These are phyloP conservation scores for Calosoma granatense DNA, from an alignment of 1,140 invertebrate species.

Conservation along the genomic window DNA sequence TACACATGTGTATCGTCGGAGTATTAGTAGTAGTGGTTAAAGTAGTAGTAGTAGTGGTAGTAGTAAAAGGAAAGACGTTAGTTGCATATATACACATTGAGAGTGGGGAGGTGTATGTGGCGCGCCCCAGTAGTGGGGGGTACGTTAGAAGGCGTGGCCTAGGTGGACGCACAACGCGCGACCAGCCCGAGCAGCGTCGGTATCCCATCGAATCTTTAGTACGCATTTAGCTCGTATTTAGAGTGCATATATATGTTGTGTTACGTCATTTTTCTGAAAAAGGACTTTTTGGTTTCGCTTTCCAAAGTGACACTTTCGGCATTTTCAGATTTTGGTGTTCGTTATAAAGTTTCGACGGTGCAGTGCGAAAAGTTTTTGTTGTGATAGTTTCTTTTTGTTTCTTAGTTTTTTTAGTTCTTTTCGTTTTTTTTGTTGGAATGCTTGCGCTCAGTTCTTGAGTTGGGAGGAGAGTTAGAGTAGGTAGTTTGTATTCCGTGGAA, in stretches of 20 bases:
- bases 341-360: slow-evolving; percentile 15
- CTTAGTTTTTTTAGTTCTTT: slow-evolving; percentile 16
- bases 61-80: not conserved
- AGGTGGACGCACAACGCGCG: slow-evolving; percentile 17
- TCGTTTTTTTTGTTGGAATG: slow-evolving; percentile 16
- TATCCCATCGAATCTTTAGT: slow-evolving; percentile 27
- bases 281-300: slow-evolving; percentile 33
- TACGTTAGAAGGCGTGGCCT: slow-evolving; percentile 22
- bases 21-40: too few relatives aligned
- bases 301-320: slow-evolving; percentile 32
- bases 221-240: slow-evolving; percentile 36
- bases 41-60: too few relatives aligned
- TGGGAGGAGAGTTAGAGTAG: too few relatives aligned
- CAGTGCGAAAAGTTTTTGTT: slow-evolving; percentile 9
- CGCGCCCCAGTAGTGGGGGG: slow-evolving; percentile 11
- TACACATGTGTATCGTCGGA: too few relatives aligned
- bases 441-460: too few relatives aligned
- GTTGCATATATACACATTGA: not conserved
- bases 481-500: too few relatives aligned
- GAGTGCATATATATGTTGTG: slow-evolving; percentile 33
- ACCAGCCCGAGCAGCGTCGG: slow-evolving; percentile 22
- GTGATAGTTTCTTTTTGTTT: slow-evolving; percentile 12
- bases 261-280: slow-evolving; percentile 35
- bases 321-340: slow-evolving; percentile 20
- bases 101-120: not conserved